Base-by-base conservation (phyloP, 2,797 vertebrate species). In the Coregonus ussuriensis region DNA sequence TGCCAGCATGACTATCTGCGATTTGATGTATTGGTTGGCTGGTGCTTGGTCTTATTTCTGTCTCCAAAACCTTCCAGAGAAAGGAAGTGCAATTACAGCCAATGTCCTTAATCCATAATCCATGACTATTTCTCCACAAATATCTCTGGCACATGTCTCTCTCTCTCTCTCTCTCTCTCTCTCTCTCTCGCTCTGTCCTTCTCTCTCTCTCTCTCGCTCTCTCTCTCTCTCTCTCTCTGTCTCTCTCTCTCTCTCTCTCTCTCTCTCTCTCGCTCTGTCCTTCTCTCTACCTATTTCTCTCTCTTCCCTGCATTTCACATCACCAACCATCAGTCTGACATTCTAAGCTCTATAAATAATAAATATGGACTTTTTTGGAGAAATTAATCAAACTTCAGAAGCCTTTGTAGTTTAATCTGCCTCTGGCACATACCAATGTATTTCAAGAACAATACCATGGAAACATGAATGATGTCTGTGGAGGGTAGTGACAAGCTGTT, bases 41-140 rank as follows among this genome's bases (percentile, higher is more conserved):
- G 47, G 25, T 71, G 51, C 21, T 31, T 37, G 37, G 25, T 13
- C 25, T 71, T 14, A 51, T 72, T 72, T 72, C 14, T 31, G 14
- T 72, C 29, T 31, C 51, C 4, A 71, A 71, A 71, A 71, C 21
- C 25, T 25, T 25, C 25, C 31, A 33, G 31, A 33, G 31, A 33
- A 33, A 33, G 31, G 74, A 81, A 76, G 65, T 85, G 74, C 71
- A 74, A 75, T 81, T 76, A 68, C 77, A 82, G 80, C 90, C 88
- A 87, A 87, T 63, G 80, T 77, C 78, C 82, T 77, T 91, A 90
- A 92, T 92, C 89, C 87, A 56, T 3, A 71, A n/a, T n/a, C n/a
- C n/a, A n/a, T 56, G 16, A 87, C 71, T 88, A 80, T 86, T 84
- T 84, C 81, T 69, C 71, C 76, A 79, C 74, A 78, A 77, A 75